Conservation (phyloP, 2,888 invertebrate genomes). For the Catocala nupta region DNA sequence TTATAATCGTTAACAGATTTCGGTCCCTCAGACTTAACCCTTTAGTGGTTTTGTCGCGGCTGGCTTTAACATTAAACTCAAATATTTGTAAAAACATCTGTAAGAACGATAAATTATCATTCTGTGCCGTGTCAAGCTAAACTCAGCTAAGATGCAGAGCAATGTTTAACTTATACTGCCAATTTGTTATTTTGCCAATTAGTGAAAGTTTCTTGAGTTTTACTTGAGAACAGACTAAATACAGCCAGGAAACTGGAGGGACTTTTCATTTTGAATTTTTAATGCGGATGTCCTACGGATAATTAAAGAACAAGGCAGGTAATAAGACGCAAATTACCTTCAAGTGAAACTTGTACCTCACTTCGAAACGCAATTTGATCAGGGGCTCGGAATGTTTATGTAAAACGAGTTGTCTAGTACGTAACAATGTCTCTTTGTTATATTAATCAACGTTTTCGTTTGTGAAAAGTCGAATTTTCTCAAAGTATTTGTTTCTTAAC, state of each 20-base stretch:
- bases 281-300: slow-evolving; percentile 39
- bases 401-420: slow-evolving; percentile 34
- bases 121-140: slow-evolving; percentile 31
- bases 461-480: slow-evolving; percentile 19
- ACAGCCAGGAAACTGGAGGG: slow-evolving; percentile 49
- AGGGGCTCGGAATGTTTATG: slow-evolving; percentile 26
- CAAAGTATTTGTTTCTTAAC: slow-evolving; percentile 1
- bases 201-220: slow-evolving; percentile 53
- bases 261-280: slow-evolving; percentile 56
- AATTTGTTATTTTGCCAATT: slow-evolving; percentile 62
- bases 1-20: slow-evolving; percentile 43
- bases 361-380: slow-evolving; percentile 41
- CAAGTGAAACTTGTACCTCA: slow-evolving; percentile 29
- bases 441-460: slow-evolving; percentile 31
- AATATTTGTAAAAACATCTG: slow-evolving; percentile 45
- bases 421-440: slow-evolving; percentile 19
- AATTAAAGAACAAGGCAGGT: slow-evolving; percentile 45
- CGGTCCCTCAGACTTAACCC: slow-evolving; percentile 25
- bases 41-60: slow-evolving; percentile 28
- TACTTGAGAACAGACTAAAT: slow-evolving; percentile 47
- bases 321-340: slow-evolving; percentile 34
- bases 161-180: slow-evolving; percentile 56
- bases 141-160: slow-evolving; percentile 42
- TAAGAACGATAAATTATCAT: slow-evolving; percentile 42
- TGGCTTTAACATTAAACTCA: slow-evolving; percentile 26